Evolutionary conservation across 30 jellyfish, hydroid and myxozoan species (phyloP), one percentile per base, ranked within the genome.

Genomic region (Pseudorhiza aurosa): DNA sequence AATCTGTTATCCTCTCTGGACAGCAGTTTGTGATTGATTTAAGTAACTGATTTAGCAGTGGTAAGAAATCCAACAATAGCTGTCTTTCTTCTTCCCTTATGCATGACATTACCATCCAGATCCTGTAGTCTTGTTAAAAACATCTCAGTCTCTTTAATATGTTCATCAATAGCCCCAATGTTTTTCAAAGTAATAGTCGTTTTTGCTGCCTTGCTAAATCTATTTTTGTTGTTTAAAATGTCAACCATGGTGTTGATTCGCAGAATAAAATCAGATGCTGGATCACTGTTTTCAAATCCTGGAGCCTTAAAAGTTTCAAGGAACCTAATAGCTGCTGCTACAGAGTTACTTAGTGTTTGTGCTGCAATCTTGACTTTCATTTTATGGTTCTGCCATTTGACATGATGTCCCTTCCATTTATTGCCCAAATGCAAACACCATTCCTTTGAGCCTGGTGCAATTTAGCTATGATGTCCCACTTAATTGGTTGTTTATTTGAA

Each of bases 281-380:
- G 43, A 56, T 78, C 29, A 59, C 83, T 31, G 37, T 78, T 72
- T 39, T 78, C 62, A 36, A 78, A 78, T 28, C 62, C 83, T 4
- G 10, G 27, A 22, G 40, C 7, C 19, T 49, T 45, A 14, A 36
- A 27, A 62, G 18, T 76, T 30, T 40, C 25, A n/a, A 53, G 45
- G 39, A 76, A 76, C 24, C 58, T 63, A 9, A 76, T 29, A 2
- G 69, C 88, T 29, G 88, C 85, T 18, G 84, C 31, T 7, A 56
- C 88, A 21, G 88, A 76, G 36, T 58, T 4, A 29, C 71, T 57
- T 9, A 57, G 10, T 17, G 71, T 57, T 29, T 57, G 71, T 15
- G 87, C 77, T n/a, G 87, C 87, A 35, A 82, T 74, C 22, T 73
- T 82, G 21, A 82, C 94, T 31, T 82, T 69, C 84, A 68, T 55